Evolutionary conservation across 1,140 invertebrate species (phyloP).

Genomic region (Lysiphlebus fabarum): DNA sequence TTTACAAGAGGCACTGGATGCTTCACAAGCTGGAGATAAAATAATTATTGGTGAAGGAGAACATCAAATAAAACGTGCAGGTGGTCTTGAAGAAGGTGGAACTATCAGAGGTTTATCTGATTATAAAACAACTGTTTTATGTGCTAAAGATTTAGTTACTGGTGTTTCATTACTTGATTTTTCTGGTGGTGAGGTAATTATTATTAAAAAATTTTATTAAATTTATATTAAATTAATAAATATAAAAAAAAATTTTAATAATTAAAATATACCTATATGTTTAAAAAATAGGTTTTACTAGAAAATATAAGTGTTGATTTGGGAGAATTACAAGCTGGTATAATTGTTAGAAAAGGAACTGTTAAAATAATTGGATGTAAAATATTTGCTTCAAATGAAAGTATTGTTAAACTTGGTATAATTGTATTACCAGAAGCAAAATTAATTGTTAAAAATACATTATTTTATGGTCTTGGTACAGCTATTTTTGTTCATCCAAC

Average conservation of each 20-base stretch:
- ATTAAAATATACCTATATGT: no score
- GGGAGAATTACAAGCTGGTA: constrained; percentile 42
- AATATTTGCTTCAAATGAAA: constrained; percentile 41
- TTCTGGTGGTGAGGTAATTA: constrained; percentile 41
- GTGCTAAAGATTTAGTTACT: constrained; percentile 38
- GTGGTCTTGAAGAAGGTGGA: constrained; percentile 55
- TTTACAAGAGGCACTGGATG: constrained; percentile 53
- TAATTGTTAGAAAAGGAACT: constrained; percentile 42
- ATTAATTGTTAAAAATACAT: constrained; percentile 38
- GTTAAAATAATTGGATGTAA: constrained; percentile 40
- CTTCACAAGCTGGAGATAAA: constrained; percentile 47
- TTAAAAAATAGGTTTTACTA: constrained; percentile 37
- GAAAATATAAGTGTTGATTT: constrained; percentile 46
- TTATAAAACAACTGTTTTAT: constrained; percentile 35
- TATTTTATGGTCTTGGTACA: constrained; percentile 45
- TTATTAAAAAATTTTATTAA: constrained; percentile 3
- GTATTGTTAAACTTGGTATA: constrained; percentile 44
- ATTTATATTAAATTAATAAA: background rate
- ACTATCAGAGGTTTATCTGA: constrained; percentile 47
- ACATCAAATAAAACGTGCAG: constrained; percentile 46
- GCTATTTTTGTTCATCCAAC: constrained; percentile 38
- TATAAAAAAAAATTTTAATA: constrained; percentile 11
- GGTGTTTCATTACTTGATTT: constrained; percentile 47
- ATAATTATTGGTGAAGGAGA: constrained; percentile 51
- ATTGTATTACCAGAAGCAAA: constrained; percentile 46